Evolutionary conservation across 2,888 invertebrate genomes (phyloP), one percentile per base, ranked within the genome.

Genomic region (Tuberolachnus salignus): DNA sequence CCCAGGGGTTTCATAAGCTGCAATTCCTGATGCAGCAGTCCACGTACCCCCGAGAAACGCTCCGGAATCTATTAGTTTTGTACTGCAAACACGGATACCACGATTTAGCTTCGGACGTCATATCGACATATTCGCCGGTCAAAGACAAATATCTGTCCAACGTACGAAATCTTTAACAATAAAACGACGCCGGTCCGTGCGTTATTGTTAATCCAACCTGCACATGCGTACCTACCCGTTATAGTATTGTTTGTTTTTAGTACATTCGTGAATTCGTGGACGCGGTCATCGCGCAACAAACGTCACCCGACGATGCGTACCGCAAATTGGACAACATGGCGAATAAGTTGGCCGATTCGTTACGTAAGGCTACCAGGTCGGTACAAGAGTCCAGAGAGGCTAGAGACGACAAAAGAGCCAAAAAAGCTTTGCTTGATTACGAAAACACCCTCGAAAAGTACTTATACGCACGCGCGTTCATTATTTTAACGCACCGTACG

Each of bases 51-150:
- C 94, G 95, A 16, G 98, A 99, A 88, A 98, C 98, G 0, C 98
- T 99, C 85, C 93, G 96, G 1, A 99, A 99, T 86, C 88, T 99
- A 23, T 87, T 99, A 61, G 88, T 99, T 4, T 88, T 98, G 1
- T 99, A 98, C 85, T 96, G 98, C 85, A 97, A 97, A 85, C 96
- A 97, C 86, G 98, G 98, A 86, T 96, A 97, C 85, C 98, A 93
- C 85, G 98, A 99, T 85, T 88, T 98, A 81, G 98, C 98, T 13
- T 99, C 99, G 0, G 99, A 99, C 87, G 94, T 99, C 53, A 86
- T 99, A 81, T 98, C 98, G 9, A 98, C 98, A 87, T 97, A 98
- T 86, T 94, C 96, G 9, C 95, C 98, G 85, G 90, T 98, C 78
- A 98, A 97, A 0, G 97, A 95, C 84, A 97, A 97, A 86, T 97